Base-by-base conservation (phyloP, 92 coral and sea anemone genomes). In the Phenganax marumi region DNA sequence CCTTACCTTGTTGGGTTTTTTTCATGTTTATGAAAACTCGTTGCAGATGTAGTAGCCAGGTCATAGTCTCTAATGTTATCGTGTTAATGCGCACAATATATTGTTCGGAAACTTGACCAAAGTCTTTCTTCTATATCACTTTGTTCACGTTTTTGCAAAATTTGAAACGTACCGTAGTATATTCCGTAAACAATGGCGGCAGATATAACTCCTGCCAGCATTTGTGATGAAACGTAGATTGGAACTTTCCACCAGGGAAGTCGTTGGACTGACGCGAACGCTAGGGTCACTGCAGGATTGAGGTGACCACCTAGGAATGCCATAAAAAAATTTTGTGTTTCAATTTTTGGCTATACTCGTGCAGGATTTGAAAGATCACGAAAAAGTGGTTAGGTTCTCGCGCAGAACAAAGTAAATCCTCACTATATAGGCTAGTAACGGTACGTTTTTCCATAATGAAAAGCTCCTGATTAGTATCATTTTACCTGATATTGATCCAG, bases 401-500 rank as follows among this genome's bases (percentile, higher is more conserved):
- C n/a, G n/a, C n/a, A n/a, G n/a, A 33, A 33, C 43, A 33, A 1
- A 2, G 43, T 33, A 33, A 33, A 1, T 33, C 43, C 43, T 33
- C 43, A 4, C 4, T 33, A 4, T n/a, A n/a, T n/a, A 33, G 1
- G 43, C 43, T 33, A 33, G 43, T 33, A 33, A 33, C 43, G 4
- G 43, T 33, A 33, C 43, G n/a, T 33, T 33, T 33, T 33, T 33
- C 1, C 43, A 33, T 1, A 33, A 4, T 33, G 43, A 33, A 33
- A 33, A 1, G 43, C 43, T 33, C 2, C 43, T 33, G 43, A 33
- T 33, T 33, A 33, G 43, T 33, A 33, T 33, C 1, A 47, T 16
- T 86, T 77, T 68, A 91, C 97, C 97, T 86, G 97, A 93, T 60
- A 93, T 85, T n/a, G 96, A 92, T 8, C 91, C 92, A 8, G 96